Evolutionary conservation across 2,113 vertebrate species (phyloP).

Genomic region (Dipodomys stephensi): DNA sequence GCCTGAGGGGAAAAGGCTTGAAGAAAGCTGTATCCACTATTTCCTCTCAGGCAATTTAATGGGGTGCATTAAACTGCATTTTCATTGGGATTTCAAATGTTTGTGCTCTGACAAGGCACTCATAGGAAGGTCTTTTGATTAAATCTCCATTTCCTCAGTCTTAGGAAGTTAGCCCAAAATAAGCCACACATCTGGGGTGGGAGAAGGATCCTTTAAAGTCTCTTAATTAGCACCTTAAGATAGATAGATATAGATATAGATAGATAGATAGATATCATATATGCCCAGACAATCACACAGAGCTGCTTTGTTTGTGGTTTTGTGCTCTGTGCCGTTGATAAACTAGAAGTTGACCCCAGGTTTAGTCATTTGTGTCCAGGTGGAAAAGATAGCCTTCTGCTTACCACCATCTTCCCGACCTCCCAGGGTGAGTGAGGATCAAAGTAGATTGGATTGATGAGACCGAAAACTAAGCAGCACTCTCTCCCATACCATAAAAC

Average conservation of each 20-base stretch:
- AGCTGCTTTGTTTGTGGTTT: neutral
- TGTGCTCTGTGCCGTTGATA: neutral
- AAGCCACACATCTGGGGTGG: neutral
- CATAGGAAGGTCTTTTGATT: constrained; percentile 72
- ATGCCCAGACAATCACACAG: fast-evolving
- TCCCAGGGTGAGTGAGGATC: neutral
- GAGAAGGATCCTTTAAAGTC: constrained; percentile 11
- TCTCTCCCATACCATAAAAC: fast-evolving
- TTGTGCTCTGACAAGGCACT: constrained; percentile 85
- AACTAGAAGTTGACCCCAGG: neutral
- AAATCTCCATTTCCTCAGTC: constrained; percentile 61
- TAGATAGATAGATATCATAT: neutral
- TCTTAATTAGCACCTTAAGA: constrained; percentile 66
- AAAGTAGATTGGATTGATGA: neutral
- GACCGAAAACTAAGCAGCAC: neutral
- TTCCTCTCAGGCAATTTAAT: constrained; percentile 89
- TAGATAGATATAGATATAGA: neutral
- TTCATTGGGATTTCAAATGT: constrained; percentile 86
- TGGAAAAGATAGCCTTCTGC: neutral
- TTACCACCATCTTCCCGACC: neutral
- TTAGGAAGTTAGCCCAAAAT: constrained; percentile 42
- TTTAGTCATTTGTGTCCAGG: neutral
- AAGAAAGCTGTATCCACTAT: constrained; percentile 84
- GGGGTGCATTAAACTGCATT: constrained; percentile 87
- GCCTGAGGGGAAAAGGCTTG: constrained; percentile 88